Evolutionary conservation across 1,140 invertebrate genomes (phyloP).

Genomic region (Drosophila pallidifrons): DNA sequence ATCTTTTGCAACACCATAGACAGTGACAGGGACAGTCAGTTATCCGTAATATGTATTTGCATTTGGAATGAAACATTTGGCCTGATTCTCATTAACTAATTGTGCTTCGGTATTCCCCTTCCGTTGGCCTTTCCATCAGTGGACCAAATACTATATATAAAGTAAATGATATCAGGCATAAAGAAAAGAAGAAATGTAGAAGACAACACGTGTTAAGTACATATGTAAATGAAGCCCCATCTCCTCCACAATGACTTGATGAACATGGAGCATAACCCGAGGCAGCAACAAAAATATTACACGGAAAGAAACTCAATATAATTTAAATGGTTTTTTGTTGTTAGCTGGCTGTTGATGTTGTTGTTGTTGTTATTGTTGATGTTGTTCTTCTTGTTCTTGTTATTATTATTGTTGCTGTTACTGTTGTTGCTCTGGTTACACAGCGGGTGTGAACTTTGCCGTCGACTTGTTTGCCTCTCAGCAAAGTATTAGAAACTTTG

Average conservation of each 20-base stretch:
- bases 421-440: constrained; percentile 39
- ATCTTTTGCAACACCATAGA: not conserved
- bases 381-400: not conserved
- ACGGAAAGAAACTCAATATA: constrained; percentile 65
- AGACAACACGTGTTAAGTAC: constrained; percentile 71
- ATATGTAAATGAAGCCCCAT: constrained; percentile 63
- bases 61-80: constrained; percentile 40
- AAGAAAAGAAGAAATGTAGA: not conserved
- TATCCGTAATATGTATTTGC: constrained; percentile 31
- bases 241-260: constrained; percentile 24
- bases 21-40: not conserved
- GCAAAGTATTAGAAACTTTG: constrained; percentile 46
- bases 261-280: constrained; percentile 12
- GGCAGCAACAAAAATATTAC: constrained; percentile 36
- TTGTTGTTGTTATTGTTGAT: not conserved
- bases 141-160: constrained; percentile 1
- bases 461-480: constrained; percentile 13
- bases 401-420: constrained; percentile 7
- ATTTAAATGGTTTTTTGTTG: constrained; percentile 69
- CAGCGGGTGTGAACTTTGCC: constrained; percentile 42
- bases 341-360: constrained; percentile 24
- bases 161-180: constrained; percentile 27
- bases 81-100: constrained; percentile 70
- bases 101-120: constrained; percentile 17
- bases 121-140: not conserved